Conservation (phyloP, 2,113 vertebrate genomes). For the Embiotoca jacksoni region DNA sequence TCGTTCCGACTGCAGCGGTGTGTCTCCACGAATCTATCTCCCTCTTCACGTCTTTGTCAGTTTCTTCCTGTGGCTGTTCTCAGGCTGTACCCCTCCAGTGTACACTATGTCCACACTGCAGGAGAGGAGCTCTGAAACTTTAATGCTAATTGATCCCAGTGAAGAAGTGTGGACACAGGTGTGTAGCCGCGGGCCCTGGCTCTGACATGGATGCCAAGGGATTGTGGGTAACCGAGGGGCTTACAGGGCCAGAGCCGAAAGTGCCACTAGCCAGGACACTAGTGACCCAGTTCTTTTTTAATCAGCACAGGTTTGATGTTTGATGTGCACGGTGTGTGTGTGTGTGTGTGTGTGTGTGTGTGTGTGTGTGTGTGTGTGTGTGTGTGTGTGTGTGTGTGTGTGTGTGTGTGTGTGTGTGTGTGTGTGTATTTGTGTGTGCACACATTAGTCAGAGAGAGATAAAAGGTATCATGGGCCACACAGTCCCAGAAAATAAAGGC, state of each 20-base stretch:
- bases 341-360: constrained; percentile 44
- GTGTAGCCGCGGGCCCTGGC: constrained; percentile 78
- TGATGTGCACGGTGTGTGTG: constrained; percentile 41
- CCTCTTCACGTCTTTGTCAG: constrained; percentile 52
- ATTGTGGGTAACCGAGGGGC: constrained; percentile 70
- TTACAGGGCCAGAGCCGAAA: constrained; percentile 63
- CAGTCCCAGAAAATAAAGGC: constrained; percentile 32
- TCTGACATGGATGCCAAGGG: constrained; percentile 67
- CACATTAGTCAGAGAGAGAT: constrained; percentile 35
- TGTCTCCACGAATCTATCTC: constrained; percentile 56
- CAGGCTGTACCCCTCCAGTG: constrained; percentile 71
- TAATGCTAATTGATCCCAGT: constrained; percentile 86
- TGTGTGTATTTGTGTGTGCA: neutral
- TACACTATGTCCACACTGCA: constrained; percentile 70
- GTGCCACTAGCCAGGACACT: constrained; percentile 63
- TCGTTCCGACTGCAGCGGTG: neutral
- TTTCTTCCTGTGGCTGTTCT: constrained; percentile 63
- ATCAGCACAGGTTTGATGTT: constrained; percentile 74
- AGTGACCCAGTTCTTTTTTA: constrained; percentile 77
- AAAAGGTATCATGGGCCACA: constrained; percentile 40
- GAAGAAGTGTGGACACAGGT: constrained; percentile 83
- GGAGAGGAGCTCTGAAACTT: constrained; percentile 76
- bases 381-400: neutral
- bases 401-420: constrained; percentile 8
- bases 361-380: neutral